Conservation (phyloP, 2,888 invertebrate genomes). For the Caenorhabditis sp. region DNA sequence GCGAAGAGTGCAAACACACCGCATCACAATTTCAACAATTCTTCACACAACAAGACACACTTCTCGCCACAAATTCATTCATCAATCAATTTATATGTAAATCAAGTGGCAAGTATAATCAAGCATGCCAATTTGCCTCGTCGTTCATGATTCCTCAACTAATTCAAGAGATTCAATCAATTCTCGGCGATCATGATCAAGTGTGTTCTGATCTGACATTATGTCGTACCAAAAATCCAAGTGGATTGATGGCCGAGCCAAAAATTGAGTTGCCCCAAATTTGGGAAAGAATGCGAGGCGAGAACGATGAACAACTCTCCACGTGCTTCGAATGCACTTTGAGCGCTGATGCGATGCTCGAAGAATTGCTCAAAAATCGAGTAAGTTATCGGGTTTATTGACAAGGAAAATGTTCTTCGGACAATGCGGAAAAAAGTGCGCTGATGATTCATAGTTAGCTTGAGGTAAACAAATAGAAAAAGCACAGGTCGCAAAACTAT, state of each 20-base stretch:
- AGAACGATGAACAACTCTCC: constrained; percentile 32
- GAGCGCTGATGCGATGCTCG: constrained; percentile 38
- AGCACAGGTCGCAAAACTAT: too few species aligned
- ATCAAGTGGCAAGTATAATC: constrained; percentile 21
- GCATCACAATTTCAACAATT: constrained; percentile 18
- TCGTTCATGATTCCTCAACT: constrained; percentile 15
- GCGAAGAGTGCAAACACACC: constrained; percentile 29
- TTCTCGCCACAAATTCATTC: constrained; percentile 11
- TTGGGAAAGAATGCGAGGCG: constrained; percentile 22
- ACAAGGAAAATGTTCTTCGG: neutral
- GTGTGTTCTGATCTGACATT: constrained; percentile 29
- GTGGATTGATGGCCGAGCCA: neutral
- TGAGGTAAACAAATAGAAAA: too few species aligned
- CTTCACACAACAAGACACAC: constrained; percentile 11
- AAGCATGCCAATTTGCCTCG: constrained; percentile 20
- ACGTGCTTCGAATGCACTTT: constrained; percentile 52
- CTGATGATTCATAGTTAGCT: too few species aligned
- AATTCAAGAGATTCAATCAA: constrained; percentile 20
- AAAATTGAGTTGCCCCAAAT: constrained; percentile 8
- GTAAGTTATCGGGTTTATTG: constrained; percentile 7
- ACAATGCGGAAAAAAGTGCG: too few species aligned
- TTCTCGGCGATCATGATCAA: constrained; percentile 20
- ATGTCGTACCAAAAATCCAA: neutral
- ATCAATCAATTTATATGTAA: constrained; percentile 26
- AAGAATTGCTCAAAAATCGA: constrained; percentile 37